phyloP scores from a whole-genome alignment of 1,140 invertebrate genomes.

The Odontomachus brunneus region DNA sequence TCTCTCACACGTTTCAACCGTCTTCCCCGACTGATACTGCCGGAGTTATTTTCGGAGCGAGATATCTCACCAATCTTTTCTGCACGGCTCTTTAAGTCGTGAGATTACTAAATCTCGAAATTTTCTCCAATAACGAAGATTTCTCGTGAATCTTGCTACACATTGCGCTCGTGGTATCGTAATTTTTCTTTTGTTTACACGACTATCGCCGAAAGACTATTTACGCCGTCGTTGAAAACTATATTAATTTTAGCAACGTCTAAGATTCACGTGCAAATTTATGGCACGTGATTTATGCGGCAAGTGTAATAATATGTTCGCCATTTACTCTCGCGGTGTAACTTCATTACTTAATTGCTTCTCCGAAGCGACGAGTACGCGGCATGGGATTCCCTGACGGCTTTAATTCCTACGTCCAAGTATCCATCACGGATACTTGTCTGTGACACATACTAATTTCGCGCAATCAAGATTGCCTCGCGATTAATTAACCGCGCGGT shows the following conservation, averaged over 20 bases:
- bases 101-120: no score
- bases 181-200: no score
- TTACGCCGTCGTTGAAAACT: neutral
- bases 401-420: conserved; percentile 49
- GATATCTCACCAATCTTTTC: no score
- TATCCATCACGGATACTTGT: conserved; percentile 24
- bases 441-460: conserved; percentile 51
- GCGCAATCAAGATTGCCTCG: conserved; percentile 38
- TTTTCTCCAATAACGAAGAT: no score
- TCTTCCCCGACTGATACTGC: no score
- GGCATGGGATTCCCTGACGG: conserved; percentile 33
- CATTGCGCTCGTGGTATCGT: no score
- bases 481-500: conserved; percentile 38
- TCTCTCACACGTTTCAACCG: no score
- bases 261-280: neutral
- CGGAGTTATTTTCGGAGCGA: no score
- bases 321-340: conserved; percentile 2
- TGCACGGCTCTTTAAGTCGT: no score
- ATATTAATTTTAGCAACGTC: neutral
- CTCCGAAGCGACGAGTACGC: conserved; percentile 26
- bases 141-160: no score
- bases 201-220: no score
- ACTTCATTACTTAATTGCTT: conserved; percentile 51
- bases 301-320: conserved; percentile 25
- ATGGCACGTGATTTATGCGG: conserved; percentile 5